A percentile compares a stretch with the other conserved stretches of the same genome.
Conservation (phyloP, 1,140 invertebrate genomes). For the Bombus pascuorum region DNA sequence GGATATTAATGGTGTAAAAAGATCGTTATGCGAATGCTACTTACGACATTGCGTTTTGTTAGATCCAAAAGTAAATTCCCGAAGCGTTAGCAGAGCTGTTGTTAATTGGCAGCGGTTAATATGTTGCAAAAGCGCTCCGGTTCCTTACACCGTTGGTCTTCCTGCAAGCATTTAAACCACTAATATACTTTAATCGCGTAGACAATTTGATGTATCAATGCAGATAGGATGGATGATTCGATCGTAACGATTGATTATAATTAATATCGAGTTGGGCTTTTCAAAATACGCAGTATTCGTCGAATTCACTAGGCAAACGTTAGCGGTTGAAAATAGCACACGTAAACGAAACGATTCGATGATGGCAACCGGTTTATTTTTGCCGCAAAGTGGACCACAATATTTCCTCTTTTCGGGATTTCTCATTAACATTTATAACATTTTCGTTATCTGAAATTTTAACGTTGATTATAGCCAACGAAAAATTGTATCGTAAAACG, state of each 20-base stretch:
- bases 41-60: slow-evolving; percentile 71
- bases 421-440: neutral
- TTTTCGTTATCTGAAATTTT: neutral
- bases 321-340: slow-evolving; percentile 57
- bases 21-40: slow-evolving; percentile 61
- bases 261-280: neutral
- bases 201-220: neutral
- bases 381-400: slow-evolving; percentile 37
- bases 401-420: neutral
- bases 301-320: neutral
- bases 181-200: neutral
- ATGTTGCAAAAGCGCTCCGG: slow-evolving; percentile 37
- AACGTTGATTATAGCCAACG: neutral
- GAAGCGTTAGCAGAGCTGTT: slow-evolving; percentile 72
- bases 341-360: slow-evolving; percentile 31
- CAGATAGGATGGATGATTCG: no score
- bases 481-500: neutral
- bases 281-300: neutral
- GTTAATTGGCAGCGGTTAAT: slow-evolving; percentile 58
- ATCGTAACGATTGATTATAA: neutral
- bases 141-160: neutral
- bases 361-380: slow-evolving; percentile 52
- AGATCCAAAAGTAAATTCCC: slow-evolving; percentile 70
- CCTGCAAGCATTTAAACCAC: slow-evolving; percentile 54
- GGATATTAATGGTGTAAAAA: neutral